Percentiles rank a stretch among this genome's conserved stretches.
These are phyloP conservation scores for Paramormyrops hopkinsi DNA, from an alignment of 2,797 vertebrate species.

Conservation along the genomic window DNA sequence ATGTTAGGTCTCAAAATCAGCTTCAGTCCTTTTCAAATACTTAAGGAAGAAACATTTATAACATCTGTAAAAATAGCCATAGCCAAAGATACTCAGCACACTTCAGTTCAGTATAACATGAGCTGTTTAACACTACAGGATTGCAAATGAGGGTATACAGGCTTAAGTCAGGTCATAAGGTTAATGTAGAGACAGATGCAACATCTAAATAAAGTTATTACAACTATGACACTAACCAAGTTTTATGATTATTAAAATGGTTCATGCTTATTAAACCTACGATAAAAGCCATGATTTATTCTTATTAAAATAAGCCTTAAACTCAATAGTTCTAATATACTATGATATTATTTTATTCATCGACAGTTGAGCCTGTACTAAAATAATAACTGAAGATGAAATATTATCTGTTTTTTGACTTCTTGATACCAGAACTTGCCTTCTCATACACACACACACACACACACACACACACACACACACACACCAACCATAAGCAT, in stretches of 20 bases:
- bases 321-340: neutral
- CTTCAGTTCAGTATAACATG: neutral
- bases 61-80: neutral
- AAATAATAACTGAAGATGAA: neutral
- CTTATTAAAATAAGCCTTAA: neutral
- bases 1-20: neutral
- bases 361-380: neutral
- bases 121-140: neutral
- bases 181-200: neutral
- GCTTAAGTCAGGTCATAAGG: neutral
- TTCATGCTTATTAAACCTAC: neutral
- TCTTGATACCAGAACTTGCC: neutral
- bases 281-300: neutral
- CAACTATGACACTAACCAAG: neutral
- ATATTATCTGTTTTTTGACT: neutral
- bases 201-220: neutral
- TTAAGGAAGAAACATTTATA: neutral
- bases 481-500: neutral
- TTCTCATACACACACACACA: neutral
- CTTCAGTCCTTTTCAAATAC: neutral
- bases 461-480: neutral
- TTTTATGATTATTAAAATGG: neutral
- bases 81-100: neutral
- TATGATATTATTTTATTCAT: neutral
- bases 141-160: neutral